Percentiles rank a stretch among this genome's conserved stretches.
Conservation (phyloP, 2,797 vertebrate genomes). For the Fistularia commersonii region DNA sequence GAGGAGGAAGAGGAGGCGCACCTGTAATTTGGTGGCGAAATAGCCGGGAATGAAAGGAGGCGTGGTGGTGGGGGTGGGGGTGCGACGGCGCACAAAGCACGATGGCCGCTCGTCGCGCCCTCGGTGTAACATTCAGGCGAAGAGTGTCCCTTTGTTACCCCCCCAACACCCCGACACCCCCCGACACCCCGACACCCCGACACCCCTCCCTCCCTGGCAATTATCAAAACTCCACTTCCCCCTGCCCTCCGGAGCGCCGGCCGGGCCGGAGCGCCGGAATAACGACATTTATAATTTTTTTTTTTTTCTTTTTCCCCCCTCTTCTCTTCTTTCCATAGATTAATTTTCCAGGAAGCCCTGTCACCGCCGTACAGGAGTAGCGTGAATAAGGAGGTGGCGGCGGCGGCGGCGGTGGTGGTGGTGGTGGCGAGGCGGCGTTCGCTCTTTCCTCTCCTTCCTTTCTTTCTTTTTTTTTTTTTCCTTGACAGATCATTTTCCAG, state of each 20-base stretch:
- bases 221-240: constrained; percentile 81
- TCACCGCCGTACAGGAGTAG: constrained; percentile 74
- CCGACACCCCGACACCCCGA: constrained; percentile 67
- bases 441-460: constrained; percentile 67
- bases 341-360: constrained; percentile 84
- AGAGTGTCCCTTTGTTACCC: constrained; percentile 80
- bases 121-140: constrained; percentile 79
- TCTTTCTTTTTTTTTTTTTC: constrained; percentile 58
- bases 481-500: constrained; percentile 97
- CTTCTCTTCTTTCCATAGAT: constrained; percentile 82
- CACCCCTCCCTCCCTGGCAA: constrained; percentile 74
- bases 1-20: too few species aligned
- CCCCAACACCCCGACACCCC: too few species aligned
- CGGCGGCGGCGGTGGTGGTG: constrained; percentile 27
- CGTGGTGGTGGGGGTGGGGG: constrained; percentile 59
- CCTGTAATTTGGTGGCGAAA: constrained; percentile 76
- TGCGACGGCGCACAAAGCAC: constrained; percentile 51
- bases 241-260: constrained; percentile 78
- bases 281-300: constrained; percentile 84
- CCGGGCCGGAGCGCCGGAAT: constrained; percentile 76
- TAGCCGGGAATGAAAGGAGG: constrained; percentile 61
- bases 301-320: constrained; percentile 69
- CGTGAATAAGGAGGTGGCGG: constrained; percentile 55
- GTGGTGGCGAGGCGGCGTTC: constrained; percentile 76
- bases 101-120: constrained; percentile 72